Base-by-base conservation (phyloP, 1,140 invertebrate species). In the Nasonia vitripennis region DNA sequence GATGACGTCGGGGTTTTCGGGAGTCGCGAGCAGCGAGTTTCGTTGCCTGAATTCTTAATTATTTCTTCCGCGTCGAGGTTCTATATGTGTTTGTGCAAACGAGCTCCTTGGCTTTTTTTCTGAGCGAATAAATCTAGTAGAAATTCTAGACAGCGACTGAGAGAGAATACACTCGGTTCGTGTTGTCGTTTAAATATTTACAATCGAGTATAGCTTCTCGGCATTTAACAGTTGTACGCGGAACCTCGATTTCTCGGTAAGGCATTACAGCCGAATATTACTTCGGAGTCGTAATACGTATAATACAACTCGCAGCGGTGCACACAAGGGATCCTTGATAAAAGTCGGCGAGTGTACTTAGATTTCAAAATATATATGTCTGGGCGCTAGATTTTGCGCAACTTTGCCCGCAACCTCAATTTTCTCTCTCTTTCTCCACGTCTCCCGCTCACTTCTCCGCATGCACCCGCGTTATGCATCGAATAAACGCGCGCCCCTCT, bases 391-490 rank as follows among this genome's bases (percentile, higher is more conserved):
- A 67, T 79, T 79, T 79, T 79, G 55, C 78, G 55, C 55, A 79
- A 79, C 55, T 79, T 79, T 79, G 48, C 31, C 55, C 78, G 78
- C 55, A 79, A 79, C 78, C 78, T 79, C 78, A 67, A 79, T 79
- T 79, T 79, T 55, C 75, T 55, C 23, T 51, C 70, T 71, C 23
- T 55, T 12, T 17, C 70, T 62, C 55, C 27, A 62, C 20, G n/a
- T 37, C 70, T 31, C 37, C 37, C 37, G 37, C 20, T 75, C 20
- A n/a, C 34, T 45, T 75, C 9, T 27, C 70, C 10, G 0, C n/a
- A 6, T 27, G 51, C 17, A 5, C 17, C 20, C 55, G 20, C 20
- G 5, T 62, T 62, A 20, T 20, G 20, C 55, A 62, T 62, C 20
- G 17, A 17, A 62, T 17, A 62, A 17, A n/a, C 17, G 55, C 55